Conservation (phyloP, 2,888 invertebrate genomes). For the Glaucopsyche alexis region DNA sequence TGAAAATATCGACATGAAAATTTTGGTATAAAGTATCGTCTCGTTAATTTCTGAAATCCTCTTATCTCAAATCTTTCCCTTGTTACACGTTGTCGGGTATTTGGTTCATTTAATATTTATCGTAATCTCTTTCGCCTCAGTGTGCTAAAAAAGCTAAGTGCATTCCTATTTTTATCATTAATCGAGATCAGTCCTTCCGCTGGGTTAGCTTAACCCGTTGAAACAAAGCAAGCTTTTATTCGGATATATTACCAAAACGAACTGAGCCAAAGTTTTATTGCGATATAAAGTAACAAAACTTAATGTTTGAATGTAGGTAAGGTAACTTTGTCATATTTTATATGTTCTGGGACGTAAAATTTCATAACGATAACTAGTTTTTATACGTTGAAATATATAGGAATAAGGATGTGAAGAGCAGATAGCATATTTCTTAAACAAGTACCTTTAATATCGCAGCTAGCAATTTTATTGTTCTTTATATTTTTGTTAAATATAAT, state of each 20-base stretch:
- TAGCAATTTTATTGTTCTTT: too few species aligned
- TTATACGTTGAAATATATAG: too few species aligned
- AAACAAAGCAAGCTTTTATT: not conserved
- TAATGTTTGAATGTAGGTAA: too few species aligned
- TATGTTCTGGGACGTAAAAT: too few species aligned
- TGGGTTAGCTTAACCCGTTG: not conserved
- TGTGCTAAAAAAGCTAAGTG: not conserved
- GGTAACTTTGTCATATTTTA: too few species aligned
- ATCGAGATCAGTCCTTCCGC: not conserved
- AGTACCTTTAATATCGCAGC: too few species aligned
- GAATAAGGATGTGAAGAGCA: too few species aligned
- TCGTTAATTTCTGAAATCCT: not conserved
- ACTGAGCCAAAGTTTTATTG: not conserved
- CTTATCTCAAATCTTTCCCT: not conserved
- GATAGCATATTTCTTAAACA: too few species aligned
- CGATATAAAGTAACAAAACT: too few species aligned
- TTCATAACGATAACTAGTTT: too few species aligned
- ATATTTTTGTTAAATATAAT: too few species aligned
- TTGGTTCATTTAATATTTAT: not conserved
- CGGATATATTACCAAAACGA: not conserved
- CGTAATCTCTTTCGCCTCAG: not conserved
- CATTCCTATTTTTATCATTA: not conserved
- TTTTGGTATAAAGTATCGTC: not conserved
- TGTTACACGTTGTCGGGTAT: not conserved
- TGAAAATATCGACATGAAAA: not conserved